These are phyloP conservation scores for Tragelaphus eurycerus DNA, from an alignment of 2,797 vertebrate species.

Conservation along the genomic window DNA sequence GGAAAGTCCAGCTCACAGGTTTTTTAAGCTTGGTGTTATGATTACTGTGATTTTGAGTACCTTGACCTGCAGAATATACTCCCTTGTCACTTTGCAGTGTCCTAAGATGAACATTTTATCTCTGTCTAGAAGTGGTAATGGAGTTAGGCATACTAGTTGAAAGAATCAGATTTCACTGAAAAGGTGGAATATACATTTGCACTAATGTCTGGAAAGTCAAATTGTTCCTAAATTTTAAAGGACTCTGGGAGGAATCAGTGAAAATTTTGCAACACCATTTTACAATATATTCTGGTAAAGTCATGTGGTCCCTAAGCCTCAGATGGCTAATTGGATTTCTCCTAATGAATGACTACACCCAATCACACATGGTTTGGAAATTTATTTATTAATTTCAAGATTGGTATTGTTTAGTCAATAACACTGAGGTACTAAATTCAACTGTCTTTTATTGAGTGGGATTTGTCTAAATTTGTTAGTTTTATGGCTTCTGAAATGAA, in stretches of 20 bases:
- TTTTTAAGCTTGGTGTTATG: not conserved
- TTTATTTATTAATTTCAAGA: not conserved
- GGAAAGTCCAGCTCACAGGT: not conserved
- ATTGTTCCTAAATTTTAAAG: conserved; percentile 54
- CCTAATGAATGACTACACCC: not conserved
- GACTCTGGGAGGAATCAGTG: conserved; percentile 66
- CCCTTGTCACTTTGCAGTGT: fast-evolving
- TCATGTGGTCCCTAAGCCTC: not conserved
- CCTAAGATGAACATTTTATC: not conserved
- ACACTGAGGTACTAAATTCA: not conserved
- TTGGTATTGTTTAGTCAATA: not conserved
- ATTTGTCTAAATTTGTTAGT: not conserved
- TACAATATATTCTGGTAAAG: conserved; percentile 49
- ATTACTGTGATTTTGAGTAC: not conserved
- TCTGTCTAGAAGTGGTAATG: conserved; percentile 7
- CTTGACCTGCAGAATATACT: not conserved
- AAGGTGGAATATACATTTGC: conserved; percentile 69
- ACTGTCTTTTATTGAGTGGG: not conserved
- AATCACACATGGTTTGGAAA: not conserved
- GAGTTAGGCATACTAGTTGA: not conserved
- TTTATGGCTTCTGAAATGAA: conserved; percentile 17
- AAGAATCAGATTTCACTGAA: conserved; percentile 34
- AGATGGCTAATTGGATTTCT: not conserved
- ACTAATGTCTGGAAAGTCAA: conserved; percentile 71
- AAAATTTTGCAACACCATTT: conserved; percentile 63